Evolutionary conservation across 2,797 vertebrate genomes (phyloP).

Genomic region (Sebastes glaucus): DNA sequence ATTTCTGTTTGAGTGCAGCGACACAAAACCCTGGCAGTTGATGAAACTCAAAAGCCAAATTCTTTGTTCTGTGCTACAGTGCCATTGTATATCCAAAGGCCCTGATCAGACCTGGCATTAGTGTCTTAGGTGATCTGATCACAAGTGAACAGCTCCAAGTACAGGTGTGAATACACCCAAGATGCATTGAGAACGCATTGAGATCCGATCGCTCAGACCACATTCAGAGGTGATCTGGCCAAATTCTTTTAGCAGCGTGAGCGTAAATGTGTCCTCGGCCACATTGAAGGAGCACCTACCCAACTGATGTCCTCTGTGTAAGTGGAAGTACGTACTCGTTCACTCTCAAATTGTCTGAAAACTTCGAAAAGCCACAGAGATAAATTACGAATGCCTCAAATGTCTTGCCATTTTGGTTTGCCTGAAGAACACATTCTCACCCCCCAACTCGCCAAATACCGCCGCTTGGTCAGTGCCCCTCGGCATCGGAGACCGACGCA

Average conservation of each 20-base stretch:
- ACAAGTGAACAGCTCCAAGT: background rate
- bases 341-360: background rate
- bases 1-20: background rate
- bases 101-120: background rate
- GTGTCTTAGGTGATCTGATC: background rate
- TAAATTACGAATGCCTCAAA: background rate
- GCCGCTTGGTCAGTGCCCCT: too few relatives aligned
- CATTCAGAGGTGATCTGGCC: background rate
- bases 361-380: background rate
- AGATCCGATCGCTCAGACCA: background rate
- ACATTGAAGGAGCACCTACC: background rate
- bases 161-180: background rate
- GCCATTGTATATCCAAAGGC: background rate
- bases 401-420: background rate
- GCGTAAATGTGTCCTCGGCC: background rate
- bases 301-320: background rate
- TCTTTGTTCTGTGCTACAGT: background rate
- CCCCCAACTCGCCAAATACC: too few relatives aligned
- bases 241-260: background rate
- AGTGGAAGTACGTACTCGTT: background rate
- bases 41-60: background rate
- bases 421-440: too few relatives aligned
- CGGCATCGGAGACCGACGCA: too few relatives aligned
- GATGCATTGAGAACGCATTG: background rate
- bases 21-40: background rate